Percentiles rank a stretch among this genome's conserved stretches.
phyloP scores from a whole-genome alignment of 2,888 invertebrate genomes.

The Rotaria magnacalcarata region DNA sequence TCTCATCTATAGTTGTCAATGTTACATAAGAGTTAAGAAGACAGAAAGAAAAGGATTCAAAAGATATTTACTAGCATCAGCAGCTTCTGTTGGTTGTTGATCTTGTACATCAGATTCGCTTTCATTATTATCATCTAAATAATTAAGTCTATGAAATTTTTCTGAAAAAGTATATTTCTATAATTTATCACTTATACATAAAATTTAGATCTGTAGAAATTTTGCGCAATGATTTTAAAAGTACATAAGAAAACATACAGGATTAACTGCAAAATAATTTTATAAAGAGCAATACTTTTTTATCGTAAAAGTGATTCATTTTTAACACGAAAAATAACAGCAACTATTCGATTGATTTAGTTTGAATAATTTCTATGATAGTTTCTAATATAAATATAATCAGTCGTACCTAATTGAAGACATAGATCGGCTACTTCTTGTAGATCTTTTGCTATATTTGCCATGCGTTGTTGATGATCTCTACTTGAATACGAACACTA shows the following conservation, averaged over 20 bases:
- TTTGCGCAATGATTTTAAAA: too few species aligned
- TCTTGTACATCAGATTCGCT: neutral
- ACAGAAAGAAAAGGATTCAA: neutral
- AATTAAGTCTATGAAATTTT: neutral
- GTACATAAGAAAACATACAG: too few species aligned
- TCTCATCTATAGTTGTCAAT: neutral
- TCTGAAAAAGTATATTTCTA: neutral
- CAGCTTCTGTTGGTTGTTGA: neutral
- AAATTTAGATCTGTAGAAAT: too few species aligned
- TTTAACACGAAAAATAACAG: too few species aligned
- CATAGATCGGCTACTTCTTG: neutral
- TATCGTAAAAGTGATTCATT: too few species aligned
- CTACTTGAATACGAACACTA: neutral
- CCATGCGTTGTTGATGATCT: neutral
- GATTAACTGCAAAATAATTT: too few species aligned
- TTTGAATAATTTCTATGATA: too few species aligned
- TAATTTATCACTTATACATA: too few species aligned
- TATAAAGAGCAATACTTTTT: too few species aligned
- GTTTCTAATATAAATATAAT: neutral
- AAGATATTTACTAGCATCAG: neutral
- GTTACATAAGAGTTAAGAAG: neutral
- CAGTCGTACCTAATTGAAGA: neutral
- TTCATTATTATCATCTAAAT: neutral
- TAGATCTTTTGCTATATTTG: neutral
- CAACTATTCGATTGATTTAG: too few species aligned